phyloP scores from a whole-genome alignment of 2,888 invertebrate species.

The Meghimatium bilineatum region DNA sequence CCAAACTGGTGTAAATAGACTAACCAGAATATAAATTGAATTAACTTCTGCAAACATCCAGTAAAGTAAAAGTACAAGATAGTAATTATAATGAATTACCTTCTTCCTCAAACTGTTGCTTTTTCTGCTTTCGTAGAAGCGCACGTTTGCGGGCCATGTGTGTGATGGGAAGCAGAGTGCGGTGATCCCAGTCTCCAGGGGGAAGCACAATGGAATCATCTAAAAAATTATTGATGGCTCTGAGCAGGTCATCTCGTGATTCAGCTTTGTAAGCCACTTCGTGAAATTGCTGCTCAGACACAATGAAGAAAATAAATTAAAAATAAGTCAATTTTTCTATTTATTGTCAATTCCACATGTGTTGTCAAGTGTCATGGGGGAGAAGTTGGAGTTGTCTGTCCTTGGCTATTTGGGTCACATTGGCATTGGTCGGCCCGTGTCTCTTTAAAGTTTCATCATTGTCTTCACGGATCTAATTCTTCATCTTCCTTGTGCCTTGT shows the following conservation, averaged over 20 bases:
- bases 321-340: no score
- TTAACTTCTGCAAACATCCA: no score
- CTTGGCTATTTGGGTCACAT: no score
- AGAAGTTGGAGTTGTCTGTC: no score
- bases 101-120: slow-evolving; percentile 83
- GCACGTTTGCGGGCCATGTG: slow-evolving; percentile 87
- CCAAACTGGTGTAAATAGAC: not conserved
- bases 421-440: no score
- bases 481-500: no score
- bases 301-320: no score
- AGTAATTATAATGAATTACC: slow-evolving; percentile 28
- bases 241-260: slow-evolving; percentile 89
- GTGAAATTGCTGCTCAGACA: slow-evolving; percentile 80
- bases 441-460: no score
- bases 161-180: slow-evolving; percentile 91
- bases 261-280: slow-evolving; percentile 92
- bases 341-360: no score
- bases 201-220: slow-evolving; percentile 97
- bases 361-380: no score
- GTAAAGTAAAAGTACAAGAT: not conserved
- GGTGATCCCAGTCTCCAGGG: slow-evolving; percentile 96
- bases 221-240: slow-evolving; percentile 96
- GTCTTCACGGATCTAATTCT: no score
- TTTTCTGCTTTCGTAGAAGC: slow-evolving; percentile 78
- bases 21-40: not conserved